Evolutionary conservation across 2,888 invertebrate species (phyloP).

Genomic region (Dastarcus helophoroides): DNA sequence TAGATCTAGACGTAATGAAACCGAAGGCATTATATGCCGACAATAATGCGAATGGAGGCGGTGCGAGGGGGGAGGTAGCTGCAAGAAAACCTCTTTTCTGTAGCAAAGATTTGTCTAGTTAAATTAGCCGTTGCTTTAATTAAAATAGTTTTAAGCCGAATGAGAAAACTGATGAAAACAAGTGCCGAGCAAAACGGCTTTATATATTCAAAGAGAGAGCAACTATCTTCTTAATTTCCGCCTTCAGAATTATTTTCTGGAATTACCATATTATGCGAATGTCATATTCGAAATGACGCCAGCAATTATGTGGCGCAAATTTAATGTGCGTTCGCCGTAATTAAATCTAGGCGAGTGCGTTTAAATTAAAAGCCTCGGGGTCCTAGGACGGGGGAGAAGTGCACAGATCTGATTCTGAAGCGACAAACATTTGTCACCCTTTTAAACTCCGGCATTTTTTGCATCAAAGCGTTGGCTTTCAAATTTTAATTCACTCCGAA

Average conservation of each 20-base stretch:
- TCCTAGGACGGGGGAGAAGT: slow-evolving; percentile 7
- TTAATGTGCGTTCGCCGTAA: slow-evolving; percentile 19
- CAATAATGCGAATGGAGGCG: slow-evolving; percentile 19
- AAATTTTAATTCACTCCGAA: too few species aligned
- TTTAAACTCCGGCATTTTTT: too few species aligned
- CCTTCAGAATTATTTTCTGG: slow-evolving; percentile 29
- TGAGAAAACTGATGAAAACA: slow-evolving; percentile 34
- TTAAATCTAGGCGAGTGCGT: slow-evolving; percentile 21
- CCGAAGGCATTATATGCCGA: slow-evolving; percentile 21
- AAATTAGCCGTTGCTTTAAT: slow-evolving; percentile 39
- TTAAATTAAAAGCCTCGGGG: slow-evolving; percentile 19
- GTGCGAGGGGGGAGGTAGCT: slow-evolving; percentile 7
- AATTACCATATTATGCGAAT: slow-evolving; percentile 26
- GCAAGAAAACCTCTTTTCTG: slow-evolving; percentile 23
- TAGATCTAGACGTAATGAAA: slow-evolving; percentile 13
- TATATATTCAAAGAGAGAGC: slow-evolving; percentile 24
- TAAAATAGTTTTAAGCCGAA: slow-evolving; percentile 38
- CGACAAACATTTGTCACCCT: too few species aligned
- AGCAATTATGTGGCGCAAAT: slow-evolving; percentile 24
- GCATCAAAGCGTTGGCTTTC: too few species aligned
- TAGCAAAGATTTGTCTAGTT: slow-evolving; percentile 35
- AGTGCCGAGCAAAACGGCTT: slow-evolving; percentile 27
- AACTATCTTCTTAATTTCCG: slow-evolving; percentile 34
- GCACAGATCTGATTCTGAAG: too few species aligned
- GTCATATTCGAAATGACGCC: slow-evolving; percentile 22